phyloP scores from a whole-genome alignment of 1,140 invertebrate species.

The Philopotamus ludificatus region DNA sequence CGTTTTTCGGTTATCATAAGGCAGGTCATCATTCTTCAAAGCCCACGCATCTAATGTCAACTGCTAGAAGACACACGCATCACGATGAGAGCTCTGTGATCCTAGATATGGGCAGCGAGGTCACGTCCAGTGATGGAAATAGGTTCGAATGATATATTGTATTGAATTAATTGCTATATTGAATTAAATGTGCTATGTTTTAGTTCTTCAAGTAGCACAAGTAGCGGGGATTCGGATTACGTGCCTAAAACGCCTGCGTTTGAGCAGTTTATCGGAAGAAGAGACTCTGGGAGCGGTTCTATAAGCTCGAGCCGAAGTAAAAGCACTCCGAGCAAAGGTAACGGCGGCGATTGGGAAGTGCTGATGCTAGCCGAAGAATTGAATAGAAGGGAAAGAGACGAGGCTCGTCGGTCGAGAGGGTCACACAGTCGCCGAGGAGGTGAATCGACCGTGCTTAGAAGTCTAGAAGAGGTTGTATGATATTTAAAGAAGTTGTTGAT shows the following conservation, averaged over 20 bases:
- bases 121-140: slow-evolving; percentile 49
- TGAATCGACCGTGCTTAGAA: slow-evolving; percentile 23
- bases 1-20: slow-evolving; percentile 51
- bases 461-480: slow-evolving; percentile 32
- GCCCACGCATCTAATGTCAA: neutral
- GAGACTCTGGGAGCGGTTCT: slow-evolving; percentile 13
- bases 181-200: slow-evolving; percentile 10
- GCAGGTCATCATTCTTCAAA: slow-evolving; percentile 19
- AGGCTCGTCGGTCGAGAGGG: slow-evolving; percentile 40
- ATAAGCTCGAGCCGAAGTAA: slow-evolving; percentile 6
- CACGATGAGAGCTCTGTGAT: slow-evolving; percentile 45
- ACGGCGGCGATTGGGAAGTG: slow-evolving; percentile 73
- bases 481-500: neutral
- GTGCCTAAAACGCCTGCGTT: slow-evolving; percentile 52
- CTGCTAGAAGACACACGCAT: slow-evolving; percentile 38
- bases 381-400: slow-evolving; percentile 60
- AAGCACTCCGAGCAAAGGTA: slow-evolving; percentile 38
- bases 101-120: slow-evolving; percentile 51
- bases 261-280: slow-evolving; percentile 46
- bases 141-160: slow-evolving; percentile 16
- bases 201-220: slow-evolving; percentile 48
- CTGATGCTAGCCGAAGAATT: slow-evolving; percentile 73
- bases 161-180: neutral
- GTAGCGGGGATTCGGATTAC: slow-evolving; percentile 53
- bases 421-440: slow-evolving; percentile 21